Base-by-base conservation (phyloP, 2,113 vertebrate genomes). In the Loxodonta africana region DNA sequence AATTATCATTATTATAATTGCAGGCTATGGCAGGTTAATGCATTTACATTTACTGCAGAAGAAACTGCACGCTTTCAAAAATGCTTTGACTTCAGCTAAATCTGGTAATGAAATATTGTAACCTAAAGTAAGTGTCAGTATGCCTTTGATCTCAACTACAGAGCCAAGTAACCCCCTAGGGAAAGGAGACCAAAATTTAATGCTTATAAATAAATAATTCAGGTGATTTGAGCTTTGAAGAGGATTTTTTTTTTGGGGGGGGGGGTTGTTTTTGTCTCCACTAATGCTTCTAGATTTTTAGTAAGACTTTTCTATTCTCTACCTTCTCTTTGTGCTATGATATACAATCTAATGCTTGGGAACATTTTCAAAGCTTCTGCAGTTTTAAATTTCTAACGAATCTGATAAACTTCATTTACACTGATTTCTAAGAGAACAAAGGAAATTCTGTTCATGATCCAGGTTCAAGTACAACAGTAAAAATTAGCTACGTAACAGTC, bases 401-500 rank as follows among this genome's bases (percentile, higher is more conserved):
- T 96, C 33, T 91, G 77, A 94, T 97, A 88, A 87, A 73, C 12
- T 88, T 88, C 91, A 91, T 78, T 97, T 71, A 67, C 30, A 96
- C 80, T 94, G 81, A 98, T 83, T n/a, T 95, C 80, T 96, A 46
- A 96, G 41, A 90, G 73, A 83, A 71, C 78, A 96, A 95, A 78
- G 71, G 83, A 95, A 97, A 96, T 92, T 95, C 88, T 71, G 86
- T 46, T 93, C 96, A 92, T 57, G 83, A 96, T 11, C 15, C 21
- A 20, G 30, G 41, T 60, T 97, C 82, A 85, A 95, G 76, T 65
- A 97, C 93, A 97, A 97, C 46, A 97, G 92, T 96, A 97, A 98
- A 97, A 97, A 97, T 87, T 71, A 97, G 21, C 67, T 90, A 77
- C n/a, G 33, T 95, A 97, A 98, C 95, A 98, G 97, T 98, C 92